Conservation (phyloP, 2,113 vertebrate genomes). For the Felis catus region DNA sequence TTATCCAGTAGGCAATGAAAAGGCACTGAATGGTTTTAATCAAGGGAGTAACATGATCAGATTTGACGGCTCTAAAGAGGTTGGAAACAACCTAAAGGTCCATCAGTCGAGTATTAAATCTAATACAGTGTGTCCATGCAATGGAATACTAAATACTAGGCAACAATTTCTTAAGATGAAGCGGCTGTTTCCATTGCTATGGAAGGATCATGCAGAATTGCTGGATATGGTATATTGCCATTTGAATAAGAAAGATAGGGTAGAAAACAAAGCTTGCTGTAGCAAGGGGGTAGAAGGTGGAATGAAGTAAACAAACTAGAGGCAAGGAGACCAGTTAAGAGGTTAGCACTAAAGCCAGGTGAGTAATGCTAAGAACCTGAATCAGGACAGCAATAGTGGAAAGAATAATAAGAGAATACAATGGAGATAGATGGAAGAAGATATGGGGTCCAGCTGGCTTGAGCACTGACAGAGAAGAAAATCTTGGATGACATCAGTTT, state of each 20-base stretch:
- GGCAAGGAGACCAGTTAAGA: neutral
- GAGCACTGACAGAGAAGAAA: neutral
- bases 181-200: neutral
- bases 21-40: neutral
- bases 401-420: neutral
- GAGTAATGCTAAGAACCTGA: neutral
- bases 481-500: neutral
- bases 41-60: neutral
- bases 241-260: neutral
- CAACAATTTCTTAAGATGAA: neutral
- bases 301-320: neutral
- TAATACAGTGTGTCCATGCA: neutral
- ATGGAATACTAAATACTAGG: neutral
- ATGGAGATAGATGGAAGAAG: neutral
- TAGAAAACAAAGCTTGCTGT: neutral
- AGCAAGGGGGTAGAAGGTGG: neutral
- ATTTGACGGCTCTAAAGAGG: constrained; percentile 13
- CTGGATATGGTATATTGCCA: neutral
- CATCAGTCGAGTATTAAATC: neutral
- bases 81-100: neutral
- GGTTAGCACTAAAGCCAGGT: neutral
- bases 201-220: neutral
- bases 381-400: neutral
- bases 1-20: neutral
- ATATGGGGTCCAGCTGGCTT: neutral